Evolutionary conservation across 2,113 vertebrate genomes (phyloP).

Genomic region (Coreoperca whiteheadi): DNA sequence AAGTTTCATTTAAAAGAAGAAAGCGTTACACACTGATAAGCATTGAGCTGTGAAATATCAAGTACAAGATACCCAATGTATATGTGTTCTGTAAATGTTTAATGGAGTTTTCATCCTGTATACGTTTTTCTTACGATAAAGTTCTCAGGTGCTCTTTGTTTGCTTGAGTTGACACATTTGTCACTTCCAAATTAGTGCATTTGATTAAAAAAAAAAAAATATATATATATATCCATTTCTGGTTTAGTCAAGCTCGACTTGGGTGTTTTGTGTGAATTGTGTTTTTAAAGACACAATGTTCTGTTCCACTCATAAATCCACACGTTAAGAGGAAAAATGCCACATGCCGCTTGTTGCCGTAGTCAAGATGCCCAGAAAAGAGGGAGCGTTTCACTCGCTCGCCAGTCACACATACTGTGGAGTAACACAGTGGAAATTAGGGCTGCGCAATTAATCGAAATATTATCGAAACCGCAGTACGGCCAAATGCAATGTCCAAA

Average conservation of each 20-base stretch:
- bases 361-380: not conserved
- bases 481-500: no score
- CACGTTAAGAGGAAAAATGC: not conserved
- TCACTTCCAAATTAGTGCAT: not conserved
- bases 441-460: no score
- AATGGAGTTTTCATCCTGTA: conserved; percentile 30
- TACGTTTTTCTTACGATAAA: conserved; percentile 38
- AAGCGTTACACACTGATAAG: not conserved
- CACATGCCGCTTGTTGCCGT: not conserved
- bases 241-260: not conserved
- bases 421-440: no score
- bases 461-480: no score
- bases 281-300: not conserved
- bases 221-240: not conserved
- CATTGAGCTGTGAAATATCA: conserved; percentile 35
- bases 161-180: conserved; percentile 24
- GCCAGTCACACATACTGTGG: not conserved
- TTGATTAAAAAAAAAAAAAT: conserved; percentile 15
- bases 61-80: conserved; percentile 7
- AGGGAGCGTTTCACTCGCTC: not conserved
- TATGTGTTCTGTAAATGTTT: conserved; percentile 33
- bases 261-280: no score
- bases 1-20: conserved; percentile 24
- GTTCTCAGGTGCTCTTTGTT: conserved; percentile 69
- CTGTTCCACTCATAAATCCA: not conserved